Percentiles rank a stretch among this genome's conserved stretches.
Conservation (phyloP, 1,140 invertebrate genomes). For the Carposina sasakii region DNA sequence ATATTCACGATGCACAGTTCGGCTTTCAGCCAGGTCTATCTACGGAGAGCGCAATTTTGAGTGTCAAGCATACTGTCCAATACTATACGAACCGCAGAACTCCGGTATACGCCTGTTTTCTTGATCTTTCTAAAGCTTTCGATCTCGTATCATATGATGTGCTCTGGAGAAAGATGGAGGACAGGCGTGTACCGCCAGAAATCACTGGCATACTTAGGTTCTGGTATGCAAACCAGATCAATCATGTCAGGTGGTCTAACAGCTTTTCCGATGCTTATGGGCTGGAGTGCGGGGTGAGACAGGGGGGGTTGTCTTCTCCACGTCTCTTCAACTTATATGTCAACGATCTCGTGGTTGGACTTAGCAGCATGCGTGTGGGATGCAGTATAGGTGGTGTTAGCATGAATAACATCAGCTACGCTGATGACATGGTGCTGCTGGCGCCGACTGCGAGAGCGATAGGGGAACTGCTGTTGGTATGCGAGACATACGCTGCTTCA, state of each 20-base stretch:
- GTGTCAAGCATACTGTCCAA: slow-evolving; percentile 1
- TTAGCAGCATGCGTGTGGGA: too few relatives aligned
- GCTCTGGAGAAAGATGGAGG: not conserved
- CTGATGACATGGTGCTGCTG: too few relatives aligned
- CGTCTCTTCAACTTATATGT: too few relatives aligned
- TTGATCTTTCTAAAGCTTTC: slow-evolving; percentile 2
- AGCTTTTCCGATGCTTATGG: too few relatives aligned
- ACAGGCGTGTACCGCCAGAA: not conserved
- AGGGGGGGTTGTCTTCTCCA: too few relatives aligned
- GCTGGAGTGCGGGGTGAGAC: too few relatives aligned
- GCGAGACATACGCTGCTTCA: too few relatives aligned
- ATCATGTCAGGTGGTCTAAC: not conserved
- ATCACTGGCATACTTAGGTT: not conserved
- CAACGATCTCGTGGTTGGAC: too few relatives aligned
- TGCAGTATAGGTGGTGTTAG: too few relatives aligned
- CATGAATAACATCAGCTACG: too few relatives aligned
- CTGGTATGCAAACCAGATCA: not conserved
- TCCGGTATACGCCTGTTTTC: slow-evolving; percentile 3
- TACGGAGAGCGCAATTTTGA: not conserved
- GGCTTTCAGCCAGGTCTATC: slow-evolving; percentile 1
- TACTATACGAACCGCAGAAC: slow-evolving; percentile 1
- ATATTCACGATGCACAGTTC: slow-evolving; percentile 2
- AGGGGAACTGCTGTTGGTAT: too few relatives aligned
- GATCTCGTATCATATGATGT: slow-evolving; percentile 4
- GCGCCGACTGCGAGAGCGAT: too few relatives aligned